Conservation (phyloP, 2,797 vertebrate genomes). For the Schizopygopsis malacanthus region DNA sequence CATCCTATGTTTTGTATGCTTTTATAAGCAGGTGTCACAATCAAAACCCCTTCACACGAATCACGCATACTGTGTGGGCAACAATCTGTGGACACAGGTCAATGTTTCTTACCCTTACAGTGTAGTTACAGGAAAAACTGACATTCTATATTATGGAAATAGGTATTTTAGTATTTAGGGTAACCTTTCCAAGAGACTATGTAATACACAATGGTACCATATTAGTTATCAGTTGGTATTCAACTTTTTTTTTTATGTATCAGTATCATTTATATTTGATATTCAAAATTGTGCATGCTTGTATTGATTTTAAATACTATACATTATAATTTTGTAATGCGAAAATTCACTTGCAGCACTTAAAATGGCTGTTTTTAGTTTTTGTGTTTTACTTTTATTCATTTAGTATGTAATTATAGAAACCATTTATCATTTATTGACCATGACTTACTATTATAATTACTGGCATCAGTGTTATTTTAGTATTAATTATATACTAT, state of each 20-base stretch:
- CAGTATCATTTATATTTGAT: neutral
- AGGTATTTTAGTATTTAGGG: neutral
- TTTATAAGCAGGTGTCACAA: constrained; percentile 21
- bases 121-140: neutral
- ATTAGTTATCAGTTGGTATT: neutral
- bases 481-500: neutral
- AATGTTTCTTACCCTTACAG: neutral
- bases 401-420: neutral
- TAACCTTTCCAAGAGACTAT: neutral
- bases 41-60: neutral
- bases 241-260: neutral
- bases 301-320: neutral
- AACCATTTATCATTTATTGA: neutral
- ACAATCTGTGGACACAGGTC: neutral
- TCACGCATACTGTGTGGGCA: constrained; percentile 7
- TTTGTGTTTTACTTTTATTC: neutral
- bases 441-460: neutral
- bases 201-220: neutral
- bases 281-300: neutral
- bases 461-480: neutral
- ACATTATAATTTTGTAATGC: neutral
- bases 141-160: neutral
- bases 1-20: neutral
- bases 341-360: neutral
- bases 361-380: neutral